phyloP scores from a whole-genome alignment of 2,888 invertebrate genomes.

The Synergus gifuensis region DNA sequence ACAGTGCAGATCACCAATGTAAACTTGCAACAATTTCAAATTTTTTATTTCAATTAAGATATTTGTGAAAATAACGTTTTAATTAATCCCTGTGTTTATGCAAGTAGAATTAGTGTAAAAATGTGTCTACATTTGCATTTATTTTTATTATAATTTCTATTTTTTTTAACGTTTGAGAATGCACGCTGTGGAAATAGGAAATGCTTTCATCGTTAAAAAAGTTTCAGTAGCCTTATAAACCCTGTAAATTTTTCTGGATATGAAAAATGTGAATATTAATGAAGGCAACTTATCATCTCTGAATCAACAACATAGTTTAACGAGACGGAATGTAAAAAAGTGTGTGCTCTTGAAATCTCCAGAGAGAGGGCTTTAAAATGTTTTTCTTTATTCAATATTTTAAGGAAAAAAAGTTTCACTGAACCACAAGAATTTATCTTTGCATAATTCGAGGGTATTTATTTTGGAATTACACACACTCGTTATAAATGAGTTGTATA shows the following conservation, averaged over 20 bases:
- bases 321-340: slow-evolving; percentile 10
- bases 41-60: background rate
- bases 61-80: background rate
- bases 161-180: background rate
- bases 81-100: background rate
- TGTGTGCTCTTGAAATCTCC: slow-evolving; percentile 25
- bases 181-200: background rate
- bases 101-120: background rate
- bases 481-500: background rate
- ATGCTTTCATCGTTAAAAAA: background rate
- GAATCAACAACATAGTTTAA: slow-evolving; percentile 22
- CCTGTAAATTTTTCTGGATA: slow-evolving; percentile 10
- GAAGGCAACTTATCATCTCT: slow-evolving; percentile 27
- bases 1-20: too few species aligned
- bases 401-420: background rate
- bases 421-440: background rate
- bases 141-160: background rate
- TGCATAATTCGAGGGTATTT: background rate
- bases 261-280: slow-evolving; percentile 19
- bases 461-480: background rate
- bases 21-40: background rate
- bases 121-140: background rate
- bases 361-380: background rate
- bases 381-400: slow-evolving; percentile 2
- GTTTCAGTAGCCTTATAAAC: background rate